phyloP scores from a whole-genome alignment of 2,797 vertebrate species.

The Morus bassanus region DNA sequence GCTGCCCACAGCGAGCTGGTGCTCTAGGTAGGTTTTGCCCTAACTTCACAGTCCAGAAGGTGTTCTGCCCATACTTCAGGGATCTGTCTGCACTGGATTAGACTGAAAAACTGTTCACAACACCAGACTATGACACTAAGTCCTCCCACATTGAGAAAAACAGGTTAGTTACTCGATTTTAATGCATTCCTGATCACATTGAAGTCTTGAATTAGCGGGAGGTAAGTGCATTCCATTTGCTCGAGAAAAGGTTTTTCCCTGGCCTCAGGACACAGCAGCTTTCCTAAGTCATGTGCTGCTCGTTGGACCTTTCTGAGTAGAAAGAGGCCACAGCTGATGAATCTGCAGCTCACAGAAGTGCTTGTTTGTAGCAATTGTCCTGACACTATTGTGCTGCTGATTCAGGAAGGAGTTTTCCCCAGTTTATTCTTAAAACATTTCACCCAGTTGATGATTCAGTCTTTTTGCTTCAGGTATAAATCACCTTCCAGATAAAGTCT shows the following conservation, averaged over 20 bases:
- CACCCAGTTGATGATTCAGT: constrained; percentile 8
- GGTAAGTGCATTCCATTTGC: not conserved
- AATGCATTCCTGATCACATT: fast-evolving
- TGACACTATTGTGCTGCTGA: not conserved
- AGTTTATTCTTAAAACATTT: not conserved
- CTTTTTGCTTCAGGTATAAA: constrained; percentile 27
- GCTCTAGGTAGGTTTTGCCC: not conserved
- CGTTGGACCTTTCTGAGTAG: not conserved
- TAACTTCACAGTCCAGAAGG: not conserved
- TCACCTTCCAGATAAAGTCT: constrained; percentile 5
- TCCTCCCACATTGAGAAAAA: not conserved
- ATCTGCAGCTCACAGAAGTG: not conserved
- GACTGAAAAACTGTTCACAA: not conserved
- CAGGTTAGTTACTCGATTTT: not conserved
- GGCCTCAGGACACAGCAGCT: not conserved
- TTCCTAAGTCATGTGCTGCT: not conserved
- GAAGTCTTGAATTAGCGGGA: not conserved
- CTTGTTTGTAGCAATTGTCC: not conserved
- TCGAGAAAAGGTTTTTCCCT: not conserved
- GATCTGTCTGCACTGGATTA: not conserved
- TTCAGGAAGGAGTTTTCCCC: not conserved
- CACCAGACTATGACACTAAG: not conserved
- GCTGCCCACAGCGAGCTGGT: not conserved
- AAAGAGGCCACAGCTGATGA: not conserved
- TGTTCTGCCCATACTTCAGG: not conserved